phyloP scores from a whole-genome alignment of 2,888 invertebrate genomes.

The Lasioglossum zephyrum region DNA sequence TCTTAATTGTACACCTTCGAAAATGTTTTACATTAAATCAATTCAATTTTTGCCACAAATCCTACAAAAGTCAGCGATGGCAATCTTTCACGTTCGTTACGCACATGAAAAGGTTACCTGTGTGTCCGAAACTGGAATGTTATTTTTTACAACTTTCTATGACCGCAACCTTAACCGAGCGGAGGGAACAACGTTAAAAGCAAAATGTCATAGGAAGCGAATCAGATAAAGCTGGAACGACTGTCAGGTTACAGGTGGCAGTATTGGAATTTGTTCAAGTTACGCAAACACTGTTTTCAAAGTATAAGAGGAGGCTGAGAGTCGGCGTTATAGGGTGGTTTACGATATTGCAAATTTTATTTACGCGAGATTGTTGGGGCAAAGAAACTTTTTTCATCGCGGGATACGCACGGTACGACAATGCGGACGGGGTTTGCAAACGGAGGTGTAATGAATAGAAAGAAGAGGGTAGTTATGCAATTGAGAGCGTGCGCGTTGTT shows the following conservation, averaged over 20 bases:
- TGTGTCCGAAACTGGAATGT: neutral
- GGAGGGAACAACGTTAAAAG: neutral
- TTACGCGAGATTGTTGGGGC: neutral
- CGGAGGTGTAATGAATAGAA: neutral
- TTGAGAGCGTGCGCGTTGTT: constrained; percentile 11
- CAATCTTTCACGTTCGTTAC: neutral
- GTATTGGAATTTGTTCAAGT: neutral
- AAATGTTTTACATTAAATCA: too few species aligned
- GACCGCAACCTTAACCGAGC: neutral
- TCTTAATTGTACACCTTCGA: too few species aligned
- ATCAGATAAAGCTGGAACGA: neutral
- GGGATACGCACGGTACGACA: neutral
- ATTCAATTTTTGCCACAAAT: neutral
- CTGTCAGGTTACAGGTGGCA: neutral
- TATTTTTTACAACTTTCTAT: neutral
- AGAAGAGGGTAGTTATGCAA: neutral
- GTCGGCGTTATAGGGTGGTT: neutral
- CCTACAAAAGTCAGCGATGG: neutral
- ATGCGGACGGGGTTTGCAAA: neutral
- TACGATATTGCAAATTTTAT: neutral
- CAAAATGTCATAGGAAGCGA: neutral
- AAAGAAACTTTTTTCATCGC: neutral
- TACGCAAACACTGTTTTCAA: neutral
- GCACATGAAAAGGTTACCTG: neutral
- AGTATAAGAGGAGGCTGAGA: neutral